Percentiles rank a stretch among this genome's conserved stretches.
Evolutionary conservation across 2,113 vertebrate species (phyloP).

Genomic region (Circaetus gallicus): DNA sequence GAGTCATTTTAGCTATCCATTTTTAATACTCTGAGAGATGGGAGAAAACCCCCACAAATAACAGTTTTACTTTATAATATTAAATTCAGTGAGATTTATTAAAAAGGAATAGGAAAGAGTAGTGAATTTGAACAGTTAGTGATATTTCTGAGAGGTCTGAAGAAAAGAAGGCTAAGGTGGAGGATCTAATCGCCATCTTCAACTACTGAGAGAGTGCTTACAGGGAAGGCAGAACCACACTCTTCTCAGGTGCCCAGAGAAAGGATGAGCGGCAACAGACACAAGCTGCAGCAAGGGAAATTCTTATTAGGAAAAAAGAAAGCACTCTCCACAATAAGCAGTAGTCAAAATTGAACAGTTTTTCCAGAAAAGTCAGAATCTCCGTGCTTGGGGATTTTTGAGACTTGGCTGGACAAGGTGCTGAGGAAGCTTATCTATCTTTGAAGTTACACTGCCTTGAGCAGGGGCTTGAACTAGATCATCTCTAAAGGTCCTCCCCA

Average conservation of each 20-base stretch:
- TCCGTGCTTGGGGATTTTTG: background rate
- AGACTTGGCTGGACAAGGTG: background rate
- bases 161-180: background rate
- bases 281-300: background rate
- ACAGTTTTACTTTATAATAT: background rate
- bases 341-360: background rate
- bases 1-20: background rate
- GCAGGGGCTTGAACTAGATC: background rate
- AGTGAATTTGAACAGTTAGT: background rate
- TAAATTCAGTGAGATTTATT: background rate
- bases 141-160: background rate
- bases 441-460: background rate
- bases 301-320: background rate
- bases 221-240: background rate
- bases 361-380: background rate
- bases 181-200: background rate
- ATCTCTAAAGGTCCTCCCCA: background rate
- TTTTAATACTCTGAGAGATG: background rate
- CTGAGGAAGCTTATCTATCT: background rate
- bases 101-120: background rate
- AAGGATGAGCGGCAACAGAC: background rate
- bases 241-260: background rate
- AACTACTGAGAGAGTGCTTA: accelerated
- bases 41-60: background rate
- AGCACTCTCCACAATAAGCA: background rate